A percentile compares a stretch with the other conserved stretches of the same genome.
Conservation (phyloP, 1,140 invertebrate genomes). For the Leptonema lineaticorne region DNA sequence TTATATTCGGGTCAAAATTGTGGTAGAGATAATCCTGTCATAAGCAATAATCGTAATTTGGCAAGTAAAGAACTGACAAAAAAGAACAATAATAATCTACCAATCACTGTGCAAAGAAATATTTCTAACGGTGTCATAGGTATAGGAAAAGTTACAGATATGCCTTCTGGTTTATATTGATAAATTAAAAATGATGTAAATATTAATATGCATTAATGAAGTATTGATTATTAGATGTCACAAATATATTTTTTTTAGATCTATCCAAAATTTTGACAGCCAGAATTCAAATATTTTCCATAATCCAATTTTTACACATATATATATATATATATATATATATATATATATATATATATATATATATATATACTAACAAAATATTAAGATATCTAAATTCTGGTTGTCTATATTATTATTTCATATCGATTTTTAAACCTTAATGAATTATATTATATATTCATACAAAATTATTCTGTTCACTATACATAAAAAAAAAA, state of each 20-base stretch:
- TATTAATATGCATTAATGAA: constrained; percentile 1
- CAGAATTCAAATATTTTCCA: no score
- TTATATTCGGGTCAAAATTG: constrained; percentile 61
- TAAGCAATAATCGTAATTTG: constrained; percentile 48
- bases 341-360: no score
- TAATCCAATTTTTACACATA: no score
- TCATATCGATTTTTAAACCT: no score
- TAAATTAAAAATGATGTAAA: background rate
- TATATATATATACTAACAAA: no score
- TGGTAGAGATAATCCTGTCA: constrained; percentile 45
- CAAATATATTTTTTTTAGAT: no score
- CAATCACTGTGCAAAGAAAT: constrained; percentile 46
- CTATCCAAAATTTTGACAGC: no score
- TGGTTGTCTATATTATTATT: no score
- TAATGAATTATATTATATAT: no score
- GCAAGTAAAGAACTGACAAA: constrained; percentile 52
- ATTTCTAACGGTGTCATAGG: constrained; percentile 46
- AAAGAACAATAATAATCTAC: constrained; percentile 48
- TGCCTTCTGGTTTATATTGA: constrained; percentile 72
- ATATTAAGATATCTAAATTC: no score
- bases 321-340: no score
- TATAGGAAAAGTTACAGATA: constrained; percentile 65
- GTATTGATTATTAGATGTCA: constrained; percentile 10
- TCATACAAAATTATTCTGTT: background rate
- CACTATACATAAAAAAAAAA: background rate